A percentile compares a stretch with the other conserved stretches of the same genome.
Conservation (phyloP, 1,140 invertebrate species). For the Thalassaphorura encarpata region DNA sequence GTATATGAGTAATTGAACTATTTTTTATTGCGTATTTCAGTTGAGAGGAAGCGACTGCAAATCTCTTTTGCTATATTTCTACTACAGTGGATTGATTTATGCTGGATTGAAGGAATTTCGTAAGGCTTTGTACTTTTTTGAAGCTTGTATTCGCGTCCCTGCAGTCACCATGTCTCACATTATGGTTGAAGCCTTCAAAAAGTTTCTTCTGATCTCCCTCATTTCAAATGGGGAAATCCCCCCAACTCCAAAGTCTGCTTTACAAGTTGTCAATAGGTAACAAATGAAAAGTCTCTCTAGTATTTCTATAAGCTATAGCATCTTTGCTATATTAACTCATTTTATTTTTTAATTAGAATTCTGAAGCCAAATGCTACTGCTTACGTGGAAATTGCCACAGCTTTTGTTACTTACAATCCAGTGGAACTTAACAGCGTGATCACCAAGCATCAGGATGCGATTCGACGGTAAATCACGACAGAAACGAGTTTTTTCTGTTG, state of each 20-base stretch:
- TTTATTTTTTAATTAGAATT: constrained; percentile 57
- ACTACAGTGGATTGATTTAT: constrained; percentile 96
- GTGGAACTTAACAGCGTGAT: constrained; percentile 57
- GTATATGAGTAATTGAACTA: too few relatives aligned
- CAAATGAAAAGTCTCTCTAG: not conserved
- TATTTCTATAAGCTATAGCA: too few relatives aligned
- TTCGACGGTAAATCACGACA: constrained; percentile 47
- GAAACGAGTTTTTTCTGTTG: too few relatives aligned
- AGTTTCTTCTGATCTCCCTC: constrained; percentile 82
- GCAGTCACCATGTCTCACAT: constrained; percentile 89
- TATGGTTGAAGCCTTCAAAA: constrained; percentile 95
- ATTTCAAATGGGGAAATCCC: constrained; percentile 78
- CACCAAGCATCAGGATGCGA: constrained; percentile 68
- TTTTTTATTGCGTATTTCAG: constrained; percentile 16
- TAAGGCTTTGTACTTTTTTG: constrained; percentile 85
- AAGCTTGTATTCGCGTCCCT: constrained; percentile 86
- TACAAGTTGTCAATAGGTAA: constrained; percentile 30
- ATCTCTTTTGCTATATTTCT: constrained; percentile 88
- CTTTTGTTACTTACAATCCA: constrained; percentile 65
- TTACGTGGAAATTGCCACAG: constrained; percentile 81
- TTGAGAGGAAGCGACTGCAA: constrained; percentile 64
- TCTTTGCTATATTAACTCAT: not conserved
- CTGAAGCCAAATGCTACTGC: constrained; percentile 81
- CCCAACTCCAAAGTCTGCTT: constrained; percentile 16
- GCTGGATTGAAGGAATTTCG: constrained; percentile 85